phyloP scores from a whole-genome alignment of 2,113 vertebrate genomes.

The Heloderma charlesbogerti region DNA sequence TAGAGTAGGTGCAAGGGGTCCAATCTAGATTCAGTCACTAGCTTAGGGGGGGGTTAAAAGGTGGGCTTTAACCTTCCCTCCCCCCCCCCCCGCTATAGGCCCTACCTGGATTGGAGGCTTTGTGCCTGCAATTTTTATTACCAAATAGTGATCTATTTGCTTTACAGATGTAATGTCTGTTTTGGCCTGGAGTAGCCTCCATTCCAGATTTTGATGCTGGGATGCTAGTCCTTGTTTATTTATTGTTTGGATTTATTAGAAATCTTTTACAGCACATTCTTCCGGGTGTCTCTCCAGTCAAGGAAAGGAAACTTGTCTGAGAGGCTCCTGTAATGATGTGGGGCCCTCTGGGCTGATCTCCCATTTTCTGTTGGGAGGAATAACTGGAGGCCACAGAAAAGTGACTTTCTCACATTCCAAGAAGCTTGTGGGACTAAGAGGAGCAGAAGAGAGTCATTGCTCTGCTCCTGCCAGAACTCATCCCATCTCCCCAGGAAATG shows the following conservation, averaged over 20 bases:
- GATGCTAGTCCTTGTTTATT: not conserved
- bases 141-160: no score
- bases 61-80: no score
- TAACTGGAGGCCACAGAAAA: no score
- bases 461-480: not conserved
- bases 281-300: not conserved
- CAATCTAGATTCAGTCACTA: no score
- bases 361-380: not conserved
- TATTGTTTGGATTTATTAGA: not conserved
- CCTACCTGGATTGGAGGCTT: no score
- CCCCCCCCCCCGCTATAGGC: no score
- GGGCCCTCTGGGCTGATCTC: not conserved
- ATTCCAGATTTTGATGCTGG: not conserved
- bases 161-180: no score
- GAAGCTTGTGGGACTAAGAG: not conserved
- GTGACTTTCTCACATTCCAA: not conserved
- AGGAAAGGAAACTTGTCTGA: not conserved
- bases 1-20: no score
- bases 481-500: not conserved
- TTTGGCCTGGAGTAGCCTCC: no score
- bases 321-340: not conserved
- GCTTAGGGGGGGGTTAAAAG: no score
- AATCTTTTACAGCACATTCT: not conserved
- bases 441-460: not conserved
- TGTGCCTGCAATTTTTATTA: no score